A percentile compares a stretch with the other conserved stretches of the same genome.
Conservation (phyloP, 2,888 invertebrate species). For the Orthosia cruda region DNA sequence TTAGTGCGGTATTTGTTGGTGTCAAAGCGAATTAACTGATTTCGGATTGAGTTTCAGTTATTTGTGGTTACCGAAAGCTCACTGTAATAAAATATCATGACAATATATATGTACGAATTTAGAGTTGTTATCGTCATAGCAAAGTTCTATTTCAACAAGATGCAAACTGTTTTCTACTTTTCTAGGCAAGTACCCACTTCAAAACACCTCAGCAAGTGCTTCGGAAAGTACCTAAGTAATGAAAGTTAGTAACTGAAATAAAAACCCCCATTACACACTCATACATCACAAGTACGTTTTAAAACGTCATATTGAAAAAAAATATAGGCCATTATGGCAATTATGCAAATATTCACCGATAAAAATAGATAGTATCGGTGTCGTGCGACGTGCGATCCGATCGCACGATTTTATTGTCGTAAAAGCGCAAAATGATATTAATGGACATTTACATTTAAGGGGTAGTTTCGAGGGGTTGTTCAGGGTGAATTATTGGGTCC, state of each 20-base stretch:
- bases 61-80: not conserved
- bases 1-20: conserved; percentile 37
- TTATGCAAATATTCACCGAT: conserved; percentile 85
- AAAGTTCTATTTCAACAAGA: no score
- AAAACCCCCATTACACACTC: conserved; percentile 6
- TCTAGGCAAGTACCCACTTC: not conserved
- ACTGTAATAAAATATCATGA: not conserved
- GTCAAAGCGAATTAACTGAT: conserved; percentile 8
- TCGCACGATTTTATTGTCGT: conserved; percentile 82
- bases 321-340: conserved; percentile 75
- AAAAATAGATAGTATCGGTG: conserved; percentile 83
- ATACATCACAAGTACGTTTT: conserved; percentile 44
- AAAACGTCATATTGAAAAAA: conserved; percentile 55
- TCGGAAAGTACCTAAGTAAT: not conserved
- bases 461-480: conserved; percentile 62
- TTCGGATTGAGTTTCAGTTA: not conserved
- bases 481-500: conserved; percentile 50
- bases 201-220: not conserved
- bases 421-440: conserved; percentile 86
- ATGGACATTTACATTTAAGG: conserved; percentile 85
- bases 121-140: no score
- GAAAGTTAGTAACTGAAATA: conserved; percentile 4
- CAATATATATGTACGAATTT: no score
- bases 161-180: no score
- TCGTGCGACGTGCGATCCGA: conserved; percentile 82